Percentiles rank a stretch among this genome's conserved stretches.
Evolutionary conservation across 2,797 vertebrate genomes (phyloP).

Genomic region (Sebastiscus albofasciatus): DNA sequence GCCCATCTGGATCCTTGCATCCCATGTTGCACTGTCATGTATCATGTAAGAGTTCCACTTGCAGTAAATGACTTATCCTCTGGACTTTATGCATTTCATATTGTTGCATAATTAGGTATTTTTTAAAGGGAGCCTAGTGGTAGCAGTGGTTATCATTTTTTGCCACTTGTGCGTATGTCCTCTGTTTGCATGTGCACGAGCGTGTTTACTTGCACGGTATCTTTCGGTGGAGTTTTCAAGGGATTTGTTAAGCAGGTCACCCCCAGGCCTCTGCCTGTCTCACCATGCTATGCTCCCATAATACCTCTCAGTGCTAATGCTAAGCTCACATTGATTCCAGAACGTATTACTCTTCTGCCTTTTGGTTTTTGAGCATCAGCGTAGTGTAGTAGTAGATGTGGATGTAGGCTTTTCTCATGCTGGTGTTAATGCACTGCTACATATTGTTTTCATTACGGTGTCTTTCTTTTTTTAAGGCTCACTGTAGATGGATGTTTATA

Average conservation of each 20-base stretch:
- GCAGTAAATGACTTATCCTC: conserved; percentile 27
- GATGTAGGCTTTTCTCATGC: neutral
- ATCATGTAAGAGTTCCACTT: conserved; percentile 7
- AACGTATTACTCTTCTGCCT: conserved; percentile 52
- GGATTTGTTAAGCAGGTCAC: conserved; percentile 76
- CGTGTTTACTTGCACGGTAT: conserved; percentile 1
- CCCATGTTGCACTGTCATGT: conserved; percentile 25
- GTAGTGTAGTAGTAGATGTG: neutral
- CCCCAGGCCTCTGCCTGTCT: conserved; percentile 49
- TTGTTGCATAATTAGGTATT: conserved; percentile 45
- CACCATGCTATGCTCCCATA: conserved; percentile 40
- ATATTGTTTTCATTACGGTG: neutral
- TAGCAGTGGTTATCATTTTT: neutral
- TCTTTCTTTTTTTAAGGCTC: neutral
- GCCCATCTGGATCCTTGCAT: conserved; percentile 45
- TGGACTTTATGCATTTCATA: conserved; percentile 29
- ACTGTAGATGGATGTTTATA: neutral
- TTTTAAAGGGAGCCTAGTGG: conserved; percentile 17
- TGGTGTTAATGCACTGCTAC: neutral
- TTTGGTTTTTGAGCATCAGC: conserved; percentile 33
- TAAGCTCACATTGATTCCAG: conserved; percentile 69
- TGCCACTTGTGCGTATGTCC: neutral
- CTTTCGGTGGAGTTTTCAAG: conserved; percentile 55
- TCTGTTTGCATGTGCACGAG: neutral
- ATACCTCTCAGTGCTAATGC: conserved; percentile 61